phyloP scores from a whole-genome alignment of 2,113 vertebrate genomes.

The Sinocyclocheilus rhinocerous region DNA sequence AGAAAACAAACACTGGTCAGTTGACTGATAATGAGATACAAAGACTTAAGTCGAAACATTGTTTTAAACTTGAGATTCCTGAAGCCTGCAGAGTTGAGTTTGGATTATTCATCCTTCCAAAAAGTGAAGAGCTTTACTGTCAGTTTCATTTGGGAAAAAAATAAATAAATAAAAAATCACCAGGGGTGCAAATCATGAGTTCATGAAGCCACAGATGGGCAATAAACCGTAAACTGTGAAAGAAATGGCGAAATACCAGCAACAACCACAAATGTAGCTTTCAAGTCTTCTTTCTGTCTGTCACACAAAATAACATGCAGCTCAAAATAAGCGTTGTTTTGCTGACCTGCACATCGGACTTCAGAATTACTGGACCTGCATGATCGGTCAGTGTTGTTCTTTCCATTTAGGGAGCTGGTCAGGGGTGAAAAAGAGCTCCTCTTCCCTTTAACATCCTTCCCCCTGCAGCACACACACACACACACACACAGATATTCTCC shows the following conservation, averaged over 20 bases:
- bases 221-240: constrained; percentile 52
- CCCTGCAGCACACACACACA: constrained; percentile 26
- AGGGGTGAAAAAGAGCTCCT: constrained; percentile 72
- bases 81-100: background rate
- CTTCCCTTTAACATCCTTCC: constrained; percentile 67
- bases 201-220: constrained; percentile 49
- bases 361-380: constrained; percentile 61
- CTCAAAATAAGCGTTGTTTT: constrained; percentile 9
- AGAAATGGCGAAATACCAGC: constrained; percentile 44
- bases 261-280: constrained; percentile 38
- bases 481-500: constrained; percentile 45
- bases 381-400: constrained; percentile 66
- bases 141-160: constrained; percentile 18
- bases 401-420: constrained; percentile 66
- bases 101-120: background rate
- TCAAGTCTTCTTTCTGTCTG: constrained; percentile 17
- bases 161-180: background rate
- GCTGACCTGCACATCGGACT: constrained; percentile 60
- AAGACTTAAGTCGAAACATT: constrained; percentile 23
- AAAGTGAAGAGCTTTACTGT: constrained; percentile 35
- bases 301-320: background rate
- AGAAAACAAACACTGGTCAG: constrained; percentile 5
- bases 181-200: constrained; percentile 36
- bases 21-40: constrained; percentile 23
- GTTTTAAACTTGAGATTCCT: constrained; percentile 2